These are phyloP conservation scores for Arnoldichthys spilopterus DNA, from an alignment of 2,797 vertebrate species.

Conservation along the genomic window DNA sequence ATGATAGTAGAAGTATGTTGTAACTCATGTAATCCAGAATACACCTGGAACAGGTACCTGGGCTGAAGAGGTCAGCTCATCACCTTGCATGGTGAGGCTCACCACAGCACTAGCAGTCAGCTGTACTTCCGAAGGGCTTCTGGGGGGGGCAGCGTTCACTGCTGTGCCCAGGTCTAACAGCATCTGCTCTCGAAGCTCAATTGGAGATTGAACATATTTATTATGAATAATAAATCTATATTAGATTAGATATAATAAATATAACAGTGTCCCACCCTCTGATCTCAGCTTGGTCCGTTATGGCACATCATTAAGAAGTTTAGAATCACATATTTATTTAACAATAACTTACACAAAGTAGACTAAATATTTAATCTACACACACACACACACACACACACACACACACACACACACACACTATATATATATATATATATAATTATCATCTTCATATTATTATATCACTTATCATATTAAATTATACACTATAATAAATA, in stretches of 20 bases:
- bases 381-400: too few species aligned
- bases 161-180: conserved; percentile 81
- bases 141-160: conserved; percentile 67
- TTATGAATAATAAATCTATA: not conserved
- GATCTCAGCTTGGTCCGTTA: too few species aligned
- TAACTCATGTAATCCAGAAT: not conserved
- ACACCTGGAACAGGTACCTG: conserved; percentile 77
- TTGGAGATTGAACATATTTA: conserved; percentile 10
- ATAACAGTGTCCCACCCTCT: too few species aligned
- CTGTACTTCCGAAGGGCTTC: conserved; percentile 80
- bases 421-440: too few species aligned
- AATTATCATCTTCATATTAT: too few species aligned
- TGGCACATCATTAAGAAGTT: too few species aligned
- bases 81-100: conserved; percentile 79
- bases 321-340: too few species aligned
- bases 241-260: not conserved
- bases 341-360: too few species aligned
- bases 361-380: too few species aligned
- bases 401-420: too few species aligned
- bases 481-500: too few species aligned
- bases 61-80: conserved; percentile 84
- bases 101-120: conserved; percentile 84
- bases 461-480: too few species aligned
- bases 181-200: conserved; percentile 87
- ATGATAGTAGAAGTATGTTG: not conserved